A percentile compares a stretch with the other conserved stretches of the same genome.
Conservation (phyloP, 2,797 vertebrate genomes). For the Alectoris magna region DNA sequence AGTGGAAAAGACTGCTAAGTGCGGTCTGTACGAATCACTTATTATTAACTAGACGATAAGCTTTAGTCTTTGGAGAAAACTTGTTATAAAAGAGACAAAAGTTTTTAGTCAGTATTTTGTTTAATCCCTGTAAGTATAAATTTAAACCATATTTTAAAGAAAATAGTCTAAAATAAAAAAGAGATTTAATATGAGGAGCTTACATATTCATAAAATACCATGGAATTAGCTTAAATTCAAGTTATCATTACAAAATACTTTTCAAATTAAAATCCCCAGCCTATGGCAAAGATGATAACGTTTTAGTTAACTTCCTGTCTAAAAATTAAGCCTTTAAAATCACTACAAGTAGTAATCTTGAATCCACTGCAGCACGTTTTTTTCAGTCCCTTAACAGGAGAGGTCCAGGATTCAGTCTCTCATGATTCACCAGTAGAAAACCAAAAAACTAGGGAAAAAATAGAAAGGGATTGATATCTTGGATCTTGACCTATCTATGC, state of each 20-base stretch:
- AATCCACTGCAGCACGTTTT: neutral
- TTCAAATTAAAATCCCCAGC: neutral
- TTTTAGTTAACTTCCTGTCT: neutral
- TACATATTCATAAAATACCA: neutral
- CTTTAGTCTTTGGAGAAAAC: neutral
- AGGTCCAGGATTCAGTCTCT: neutral
- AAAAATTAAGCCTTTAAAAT: neutral
- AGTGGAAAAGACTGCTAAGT: neutral
- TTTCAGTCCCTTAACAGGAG: neutral
- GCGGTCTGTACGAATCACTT: neutral
- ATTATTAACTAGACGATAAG: neutral
- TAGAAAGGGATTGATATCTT: slow-evolving; percentile 15
- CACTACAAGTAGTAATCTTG: no score
- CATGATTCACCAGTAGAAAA: neutral
- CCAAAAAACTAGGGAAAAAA: slow-evolving; percentile 15
- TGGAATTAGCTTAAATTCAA: neutral
- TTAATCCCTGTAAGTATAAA: neutral
- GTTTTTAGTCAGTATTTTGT: neutral
- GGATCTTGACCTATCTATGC: slow-evolving; percentile 11
- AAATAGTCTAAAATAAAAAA: neutral
- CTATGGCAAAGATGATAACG: neutral
- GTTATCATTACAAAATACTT: neutral
- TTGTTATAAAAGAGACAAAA: neutral
- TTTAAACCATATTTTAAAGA: neutral
- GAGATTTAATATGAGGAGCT: neutral